These are phyloP conservation scores for Coracopsis vasa DNA, from an alignment of 2,113 vertebrate species.

Conservation along the genomic window DNA sequence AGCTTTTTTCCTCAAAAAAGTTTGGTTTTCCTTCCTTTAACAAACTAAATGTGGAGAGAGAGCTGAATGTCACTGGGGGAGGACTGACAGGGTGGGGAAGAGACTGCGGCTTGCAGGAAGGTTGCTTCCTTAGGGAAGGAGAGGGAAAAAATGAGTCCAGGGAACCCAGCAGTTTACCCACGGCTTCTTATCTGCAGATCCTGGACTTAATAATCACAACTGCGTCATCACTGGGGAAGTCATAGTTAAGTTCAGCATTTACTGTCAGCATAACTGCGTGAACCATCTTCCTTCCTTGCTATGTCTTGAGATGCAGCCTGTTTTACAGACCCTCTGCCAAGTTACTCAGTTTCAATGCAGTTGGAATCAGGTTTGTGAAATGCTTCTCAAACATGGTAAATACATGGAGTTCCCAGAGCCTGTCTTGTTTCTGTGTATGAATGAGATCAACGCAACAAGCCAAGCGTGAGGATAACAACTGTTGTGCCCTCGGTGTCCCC, in stretches of 20 bases:
- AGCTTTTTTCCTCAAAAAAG: background rate
- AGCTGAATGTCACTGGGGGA: background rate
- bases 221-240: background rate
- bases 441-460: background rate
- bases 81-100: background rate
- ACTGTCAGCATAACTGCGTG: background rate
- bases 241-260: constrained; percentile 4
- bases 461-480: background rate
- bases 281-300: background rate
- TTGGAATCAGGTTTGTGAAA: background rate
- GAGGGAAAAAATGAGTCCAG: background rate
- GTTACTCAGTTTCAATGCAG: background rate
- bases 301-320: background rate
- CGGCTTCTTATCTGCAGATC: background rate
- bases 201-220: background rate
- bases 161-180: background rate
- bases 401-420: background rate
- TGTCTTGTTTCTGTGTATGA: background rate
- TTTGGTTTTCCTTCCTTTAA: background rate
- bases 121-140: background rate
- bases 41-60: background rate
- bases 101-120: background rate
- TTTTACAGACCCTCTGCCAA: background rate
- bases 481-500: background rate
- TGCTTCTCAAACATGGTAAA: background rate